phyloP scores from a whole-genome alignment of 2,888 invertebrate genomes.

The Melinopterus prodromus region DNA sequence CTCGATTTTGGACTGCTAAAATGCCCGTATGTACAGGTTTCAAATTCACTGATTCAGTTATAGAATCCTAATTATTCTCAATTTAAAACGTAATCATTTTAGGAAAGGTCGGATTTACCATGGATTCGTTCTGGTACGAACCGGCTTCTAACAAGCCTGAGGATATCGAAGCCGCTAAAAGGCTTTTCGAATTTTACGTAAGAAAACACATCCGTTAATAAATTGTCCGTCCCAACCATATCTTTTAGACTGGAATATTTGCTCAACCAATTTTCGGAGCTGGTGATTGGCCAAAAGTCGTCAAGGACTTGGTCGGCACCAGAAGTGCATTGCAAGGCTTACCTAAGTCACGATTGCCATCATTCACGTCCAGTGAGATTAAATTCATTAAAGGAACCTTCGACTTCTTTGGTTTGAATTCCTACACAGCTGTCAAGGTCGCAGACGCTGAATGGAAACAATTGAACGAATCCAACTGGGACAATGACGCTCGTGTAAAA shows the following conservation, averaged over 20 bases:
- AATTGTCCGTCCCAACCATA: background rate
- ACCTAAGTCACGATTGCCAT: slow-evolving; percentile 59
- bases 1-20: too few relatives aligned
- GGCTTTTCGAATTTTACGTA: slow-evolving; percentile 16
- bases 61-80: too few relatives aligned
- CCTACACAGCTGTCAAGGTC: slow-evolving; percentile 62
- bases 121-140: slow-evolving; percentile 7
- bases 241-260: slow-evolving; percentile 60
- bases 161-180: background rate
- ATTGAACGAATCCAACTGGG: background rate
- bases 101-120: slow-evolving; percentile 47
- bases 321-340: slow-evolving; percentile 60
- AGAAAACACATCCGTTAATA: background rate
- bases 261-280: slow-evolving; percentile 61
- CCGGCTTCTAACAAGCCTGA: background rate
- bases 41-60: too few relatives aligned
- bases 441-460: too few relatives aligned
- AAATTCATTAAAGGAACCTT: slow-evolving; percentile 60
- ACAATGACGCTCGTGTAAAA: background rate
- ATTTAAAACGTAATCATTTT: too few relatives aligned
- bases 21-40: too few relatives aligned
- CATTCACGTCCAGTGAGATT: slow-evolving; percentile 60
- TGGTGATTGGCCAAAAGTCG: slow-evolving; percentile 64
- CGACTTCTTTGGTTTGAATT: slow-evolving; percentile 74
- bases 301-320: slow-evolving; percentile 59